A percentile compares a stretch with the other conserved stretches of the same genome.
phyloP scores from a whole-genome alignment of 2,888 invertebrate species.

The Phragmatobia fuliginosa region DNA sequence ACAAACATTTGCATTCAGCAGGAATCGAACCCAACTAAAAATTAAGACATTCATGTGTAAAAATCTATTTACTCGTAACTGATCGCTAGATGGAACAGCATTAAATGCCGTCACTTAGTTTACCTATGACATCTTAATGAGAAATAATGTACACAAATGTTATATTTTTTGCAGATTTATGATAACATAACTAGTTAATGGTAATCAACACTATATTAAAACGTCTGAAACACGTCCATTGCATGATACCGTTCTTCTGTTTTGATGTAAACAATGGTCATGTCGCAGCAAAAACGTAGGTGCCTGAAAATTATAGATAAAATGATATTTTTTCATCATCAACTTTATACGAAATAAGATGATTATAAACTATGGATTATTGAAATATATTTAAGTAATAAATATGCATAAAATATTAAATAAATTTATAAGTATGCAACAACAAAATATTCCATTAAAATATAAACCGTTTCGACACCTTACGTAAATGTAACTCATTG shows the following conservation, averaged over 20 bases:
- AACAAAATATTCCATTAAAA: conserved; percentile 45
- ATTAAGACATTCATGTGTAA: conserved; percentile 57
- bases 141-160: conserved; percentile 72
- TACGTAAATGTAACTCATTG: conserved; percentile 38
- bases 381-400: conserved; percentile 56
- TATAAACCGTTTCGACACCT: conserved; percentile 22
- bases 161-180: conserved; percentile 85
- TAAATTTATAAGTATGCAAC: conserved; percentile 49
- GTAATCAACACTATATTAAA: conserved; percentile 67
- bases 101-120: conserved; percentile 74
- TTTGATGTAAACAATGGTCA: conserved; percentile 65
- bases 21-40: background rate
- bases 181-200: conserved; percentile 69
- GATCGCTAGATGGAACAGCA: conserved; percentile 74
- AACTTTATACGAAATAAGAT: conserved; percentile 61
- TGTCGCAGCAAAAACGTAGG: conserved; percentile 72
- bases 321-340: conserved; percentile 77
- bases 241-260: conserved; percentile 65
- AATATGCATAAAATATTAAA: conserved; percentile 46
- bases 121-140: conserved; percentile 63
- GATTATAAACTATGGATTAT: conserved; percentile 59
- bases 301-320: conserved; percentile 78
- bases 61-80: conserved; percentile 65
- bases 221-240: conserved; percentile 76
- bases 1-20: background rate